Base-by-base conservation (phyloP, 2,113 vertebrate species). In the Alexandromys fortis region DNA sequence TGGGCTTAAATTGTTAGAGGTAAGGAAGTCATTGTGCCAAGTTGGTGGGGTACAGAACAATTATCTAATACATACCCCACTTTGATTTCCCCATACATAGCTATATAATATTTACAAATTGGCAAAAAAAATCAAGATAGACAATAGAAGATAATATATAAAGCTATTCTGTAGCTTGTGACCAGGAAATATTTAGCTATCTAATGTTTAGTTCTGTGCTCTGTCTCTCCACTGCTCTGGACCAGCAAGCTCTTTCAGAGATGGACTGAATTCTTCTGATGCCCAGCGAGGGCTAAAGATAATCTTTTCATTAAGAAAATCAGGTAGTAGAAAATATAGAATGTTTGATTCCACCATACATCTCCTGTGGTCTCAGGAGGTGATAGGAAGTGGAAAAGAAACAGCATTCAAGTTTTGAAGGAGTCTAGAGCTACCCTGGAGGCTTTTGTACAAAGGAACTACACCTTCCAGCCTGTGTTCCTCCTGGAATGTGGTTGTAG, bases 51-150 rank as follows among this genome's bases (percentile, higher is more conserved):
- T 82, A 73, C 24, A 91, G 70, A 86, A 94, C 22, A 93, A 88
- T 89, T 94, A 86, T 92, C 77, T 86, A 67, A 81, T 55, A 78
- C 55, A 58, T 86, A 90, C 79, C 30, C 10, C 17, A 52, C 16
- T n/a, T 96, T 35, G 30, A 79, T 26, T 83, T 96, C 86, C 68
- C 63, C 42, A 92, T 77, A 83, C 30, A 79, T 82, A 88, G 68
- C 21, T 83, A 58, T 96, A 91, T 38, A 72, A 91, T 94, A n/a
- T 65, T 94, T 85, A 67, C 22, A 93, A 76, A 49, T 92, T 49
- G 24, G 58, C n/a, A 89, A 91, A 19, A 42, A 89, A 92, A 96
- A 82, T 79, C 75, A 93, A 97, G 52, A 91, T 45, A 95, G 77
- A 35, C 33, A 75, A 42, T 79, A 75, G 33, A 28, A 78, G 76